These are phyloP conservation scores for Penelope pileata DNA, from an alignment of 2,113 vertebrate genomes.

Conservation along the genomic window DNA sequence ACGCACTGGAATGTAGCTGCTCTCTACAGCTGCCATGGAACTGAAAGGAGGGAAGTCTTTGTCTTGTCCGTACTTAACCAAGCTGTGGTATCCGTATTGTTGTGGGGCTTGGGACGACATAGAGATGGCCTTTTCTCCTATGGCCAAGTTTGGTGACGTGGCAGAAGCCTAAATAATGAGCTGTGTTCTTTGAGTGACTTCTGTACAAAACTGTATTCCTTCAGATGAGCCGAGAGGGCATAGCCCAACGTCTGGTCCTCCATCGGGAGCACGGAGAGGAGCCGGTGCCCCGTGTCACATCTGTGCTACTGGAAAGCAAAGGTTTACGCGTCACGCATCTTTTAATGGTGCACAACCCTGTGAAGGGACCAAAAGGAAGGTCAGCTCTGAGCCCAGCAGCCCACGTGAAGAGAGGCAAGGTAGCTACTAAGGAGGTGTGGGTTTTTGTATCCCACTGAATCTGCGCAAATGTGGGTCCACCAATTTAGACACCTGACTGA, in stretches of 20 bases:
- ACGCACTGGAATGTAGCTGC: neutral
- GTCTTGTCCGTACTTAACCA: neutral
- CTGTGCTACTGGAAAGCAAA: conserved; percentile 64
- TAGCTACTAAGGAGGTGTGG: conserved; percentile 27
- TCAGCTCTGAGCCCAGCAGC: conserved; percentile 86
- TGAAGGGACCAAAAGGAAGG: conserved; percentile 71
- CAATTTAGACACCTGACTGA: neutral
- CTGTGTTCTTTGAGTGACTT: neutral
- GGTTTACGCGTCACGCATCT: conserved; percentile 78
- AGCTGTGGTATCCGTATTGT: neutral
- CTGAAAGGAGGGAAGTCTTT: neutral
- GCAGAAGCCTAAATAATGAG: neutral
- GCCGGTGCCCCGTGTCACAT: neutral
- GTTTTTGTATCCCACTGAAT: neutral
- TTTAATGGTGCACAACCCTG: conserved; percentile 73
- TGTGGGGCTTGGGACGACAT: neutral
- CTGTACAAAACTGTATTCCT: conserved; percentile 40
- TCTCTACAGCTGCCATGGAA: neutral
- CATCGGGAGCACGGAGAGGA: conserved; percentile 57
- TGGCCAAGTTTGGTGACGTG: neutral
- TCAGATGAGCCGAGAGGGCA: conserved; percentile 60
- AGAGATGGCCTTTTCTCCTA: neutral
- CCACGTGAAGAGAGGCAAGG: conserved; percentile 74
- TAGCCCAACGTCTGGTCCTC: conserved; percentile 56
- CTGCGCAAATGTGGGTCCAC: neutral